These are phyloP conservation scores for Cranoglanis bouderius DNA, from an alignment of 2,113 vertebrate genomes.

Conservation along the genomic window DNA sequence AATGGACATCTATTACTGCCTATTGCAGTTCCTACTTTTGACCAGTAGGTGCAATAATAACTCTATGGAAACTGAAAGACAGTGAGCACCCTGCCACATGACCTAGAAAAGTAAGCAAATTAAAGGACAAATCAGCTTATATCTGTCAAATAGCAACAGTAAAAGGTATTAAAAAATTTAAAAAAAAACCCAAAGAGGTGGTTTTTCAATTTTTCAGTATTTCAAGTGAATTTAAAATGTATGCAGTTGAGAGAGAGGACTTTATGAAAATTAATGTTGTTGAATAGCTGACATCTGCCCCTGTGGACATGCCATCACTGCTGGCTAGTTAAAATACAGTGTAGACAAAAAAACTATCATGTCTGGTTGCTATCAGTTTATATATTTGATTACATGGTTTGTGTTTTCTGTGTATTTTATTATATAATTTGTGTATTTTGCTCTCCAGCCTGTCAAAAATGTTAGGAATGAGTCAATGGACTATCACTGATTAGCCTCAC, in stretches of 20 bases:
- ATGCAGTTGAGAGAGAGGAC: not conserved
- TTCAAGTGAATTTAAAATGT: not conserved
- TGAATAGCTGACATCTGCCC: not conserved
- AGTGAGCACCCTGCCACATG: no score
- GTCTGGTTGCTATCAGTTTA: not conserved
- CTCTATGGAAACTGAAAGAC: not conserved
- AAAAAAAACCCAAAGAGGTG: not conserved
- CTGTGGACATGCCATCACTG: not conserved
- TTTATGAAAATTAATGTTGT: not conserved
- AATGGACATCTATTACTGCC: not conserved
- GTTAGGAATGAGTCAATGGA: not conserved
- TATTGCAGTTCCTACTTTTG: not conserved
- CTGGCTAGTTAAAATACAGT: not conserved
- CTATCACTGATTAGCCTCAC: not conserved
- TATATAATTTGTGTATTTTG: not conserved
- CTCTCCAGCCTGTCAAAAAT: not conserved
- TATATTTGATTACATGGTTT: not conserved
- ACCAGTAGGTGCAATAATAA: not conserved
- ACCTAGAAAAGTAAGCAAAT: not conserved
- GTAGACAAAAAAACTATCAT: not conserved
- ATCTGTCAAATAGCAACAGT: not conserved
- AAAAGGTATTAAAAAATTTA: not conserved
- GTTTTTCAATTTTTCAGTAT: not conserved
- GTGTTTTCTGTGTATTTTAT: not conserved
- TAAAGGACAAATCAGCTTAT: not conserved